Conservation (phyloP, 2,113 vertebrate species). For the Sander vitreus region DNA sequence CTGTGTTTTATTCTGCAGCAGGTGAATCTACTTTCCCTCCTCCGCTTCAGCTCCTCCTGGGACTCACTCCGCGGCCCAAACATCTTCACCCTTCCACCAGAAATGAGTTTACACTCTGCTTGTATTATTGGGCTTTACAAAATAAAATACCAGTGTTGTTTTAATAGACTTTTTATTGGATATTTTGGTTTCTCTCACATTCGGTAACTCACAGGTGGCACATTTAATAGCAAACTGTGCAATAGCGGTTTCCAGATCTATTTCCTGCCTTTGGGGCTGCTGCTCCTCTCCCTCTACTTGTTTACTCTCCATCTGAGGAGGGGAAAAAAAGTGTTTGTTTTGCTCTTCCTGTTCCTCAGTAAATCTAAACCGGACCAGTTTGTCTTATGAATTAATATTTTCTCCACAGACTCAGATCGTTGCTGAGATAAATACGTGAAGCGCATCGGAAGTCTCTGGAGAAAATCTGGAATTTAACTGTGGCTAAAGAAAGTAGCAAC, state of each 20-base stretch:
- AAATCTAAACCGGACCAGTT: constrained; percentile 38
- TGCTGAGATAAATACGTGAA: neutral
- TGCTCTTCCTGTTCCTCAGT: constrained; percentile 34
- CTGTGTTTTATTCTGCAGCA: constrained; percentile 23
- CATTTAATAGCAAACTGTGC: constrained; percentile 45
- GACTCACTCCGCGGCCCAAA: constrained; percentile 23
- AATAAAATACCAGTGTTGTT: constrained; percentile 42
- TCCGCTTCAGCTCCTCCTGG: constrained; percentile 30
- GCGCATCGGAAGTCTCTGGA: neutral
- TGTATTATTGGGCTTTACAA: constrained; percentile 49
- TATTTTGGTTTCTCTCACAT: constrained; percentile 32
- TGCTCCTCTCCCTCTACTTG: constrained; percentile 8
- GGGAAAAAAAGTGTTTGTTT: constrained; percentile 49
- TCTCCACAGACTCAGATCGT: constrained; percentile 2
- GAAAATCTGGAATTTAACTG: neutral
- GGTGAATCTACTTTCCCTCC: constrained; percentile 39
- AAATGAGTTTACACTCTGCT: constrained; percentile 25
- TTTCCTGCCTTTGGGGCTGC: constrained; percentile 34
- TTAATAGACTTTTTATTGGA: constrained; percentile 71
- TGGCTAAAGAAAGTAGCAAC: neutral
- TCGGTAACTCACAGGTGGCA: constrained; percentile 54
- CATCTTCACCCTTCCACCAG: constrained; percentile 8
- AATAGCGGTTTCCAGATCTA: constrained; percentile 55
- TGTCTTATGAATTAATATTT: constrained; percentile 53
- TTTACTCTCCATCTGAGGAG: neutral